Evolutionary conservation across 2,888 invertebrate species (phyloP).

Genomic region (Erannis defoliaria): DNA sequence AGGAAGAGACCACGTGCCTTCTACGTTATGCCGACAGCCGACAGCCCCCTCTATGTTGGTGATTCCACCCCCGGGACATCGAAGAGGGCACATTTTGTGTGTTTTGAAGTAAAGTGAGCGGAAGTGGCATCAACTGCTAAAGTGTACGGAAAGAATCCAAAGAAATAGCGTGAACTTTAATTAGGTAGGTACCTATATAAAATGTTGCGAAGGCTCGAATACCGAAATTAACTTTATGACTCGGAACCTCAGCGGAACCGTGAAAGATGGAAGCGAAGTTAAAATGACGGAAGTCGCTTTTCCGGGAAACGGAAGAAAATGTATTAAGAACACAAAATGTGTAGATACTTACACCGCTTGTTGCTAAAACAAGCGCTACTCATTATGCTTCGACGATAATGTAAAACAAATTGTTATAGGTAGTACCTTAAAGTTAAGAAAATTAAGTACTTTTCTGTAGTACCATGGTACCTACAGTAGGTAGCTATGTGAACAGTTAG

Average conservation of each 20-base stretch:
- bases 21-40: conserved; percentile 52
- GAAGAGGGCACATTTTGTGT: conserved; percentile 31
- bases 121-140: conserved; percentile 45
- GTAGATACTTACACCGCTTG: neutral
- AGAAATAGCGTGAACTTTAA: conserved; percentile 16
- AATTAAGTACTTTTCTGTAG: no score
- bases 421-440: no score
- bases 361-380: neutral
- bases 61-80: conserved; percentile 64
- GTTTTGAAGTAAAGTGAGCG: conserved; percentile 48
- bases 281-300: conserved; percentile 21
- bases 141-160: conserved; percentile 19
- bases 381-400: neutral
- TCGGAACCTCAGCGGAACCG: conserved; percentile 20
- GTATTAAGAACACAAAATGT: neutral
- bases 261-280: conserved; percentile 21
- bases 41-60: conserved; percentile 65
- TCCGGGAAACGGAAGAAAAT: conserved; percentile 16
- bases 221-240: conserved; percentile 17
- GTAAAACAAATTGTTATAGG: neutral
- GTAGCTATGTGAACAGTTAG: no score
- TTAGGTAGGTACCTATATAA: no score
- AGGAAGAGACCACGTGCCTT: conserved; percentile 58
- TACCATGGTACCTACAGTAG: no score
- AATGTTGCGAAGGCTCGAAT: conserved; percentile 19